phyloP scores from a whole-genome alignment of 2,888 invertebrate genomes.

The Aleiodes leptofemur region DNA sequence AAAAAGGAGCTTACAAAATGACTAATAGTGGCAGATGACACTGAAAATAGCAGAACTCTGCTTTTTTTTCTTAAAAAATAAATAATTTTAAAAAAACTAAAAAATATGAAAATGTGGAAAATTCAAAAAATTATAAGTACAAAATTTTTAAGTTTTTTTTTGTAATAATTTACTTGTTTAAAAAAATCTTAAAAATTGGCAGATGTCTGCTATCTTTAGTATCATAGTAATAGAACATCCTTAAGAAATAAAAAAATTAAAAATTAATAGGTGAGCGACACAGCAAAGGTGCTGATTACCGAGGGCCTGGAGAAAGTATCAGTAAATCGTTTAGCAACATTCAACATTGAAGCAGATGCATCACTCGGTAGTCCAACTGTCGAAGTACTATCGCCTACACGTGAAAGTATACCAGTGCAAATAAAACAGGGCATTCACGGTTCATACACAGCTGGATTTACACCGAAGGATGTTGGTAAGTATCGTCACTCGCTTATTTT shows the following conservation, averaged over 20 bases:
- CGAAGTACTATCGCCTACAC: slow-evolving; percentile 80
- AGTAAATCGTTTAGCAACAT: slow-evolving; percentile 88
- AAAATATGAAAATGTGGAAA: too few relatives aligned
- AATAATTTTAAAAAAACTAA: too few relatives aligned
- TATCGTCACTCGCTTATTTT: slow-evolving; percentile 46
- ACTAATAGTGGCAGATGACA: too few relatives aligned
- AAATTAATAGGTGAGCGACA: slow-evolving; percentile 68
- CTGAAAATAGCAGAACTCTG: too few relatives aligned
- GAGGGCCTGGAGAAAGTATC: slow-evolving; percentile 93
- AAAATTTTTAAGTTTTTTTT: too few relatives aligned
- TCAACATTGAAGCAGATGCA: slow-evolving; percentile 91
- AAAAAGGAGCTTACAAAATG: too few relatives aligned
- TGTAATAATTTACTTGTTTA: too few relatives aligned
- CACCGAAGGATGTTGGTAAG: slow-evolving; percentile 90
- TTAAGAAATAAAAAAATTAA: neutral
- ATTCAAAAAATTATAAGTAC: too few relatives aligned
- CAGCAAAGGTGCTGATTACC: slow-evolving; percentile 80
- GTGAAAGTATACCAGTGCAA: slow-evolving; percentile 83
- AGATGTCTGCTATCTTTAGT: too few relatives aligned
- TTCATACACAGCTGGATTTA: slow-evolving; percentile 90
- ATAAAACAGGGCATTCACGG: slow-evolving; percentile 88
- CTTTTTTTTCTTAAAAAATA: too few relatives aligned
- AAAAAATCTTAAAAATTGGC: too few relatives aligned
- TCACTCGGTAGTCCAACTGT: slow-evolving; percentile 82
- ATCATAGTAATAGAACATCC: too few relatives aligned